Evolutionary conservation across 2,888 invertebrate genomes (phyloP), one percentile per base, ranked within the genome.

Genomic region (Amiota mariae): DNA sequence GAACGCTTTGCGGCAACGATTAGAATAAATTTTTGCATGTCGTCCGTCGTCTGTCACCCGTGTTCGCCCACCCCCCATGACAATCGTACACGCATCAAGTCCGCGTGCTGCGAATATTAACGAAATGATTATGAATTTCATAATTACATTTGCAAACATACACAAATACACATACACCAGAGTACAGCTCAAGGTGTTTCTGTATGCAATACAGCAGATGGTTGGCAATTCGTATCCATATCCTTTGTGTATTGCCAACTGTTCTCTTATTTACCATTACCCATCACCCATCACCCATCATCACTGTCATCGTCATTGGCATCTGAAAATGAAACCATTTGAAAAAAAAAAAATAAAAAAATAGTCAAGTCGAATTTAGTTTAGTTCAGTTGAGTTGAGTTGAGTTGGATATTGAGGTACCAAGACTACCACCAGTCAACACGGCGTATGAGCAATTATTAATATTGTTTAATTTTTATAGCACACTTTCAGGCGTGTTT

Each of bases 121-220:
- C 81, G 80, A 80, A 86, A 85, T 86, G 83, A 85, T 85, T 85
- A 84, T 84, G 82, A 85, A 84, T 83, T 84, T 82, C 84, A 85
- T 85, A 85, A 85, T 85, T 85, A 85, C 81, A 74, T 71, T 68
- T 66, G 15, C 66, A 61, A 24, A 67, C 57, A 51, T 15, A 68
- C 11, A 9, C 24, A 13, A 12, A 61, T 10, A 18, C 68, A 59
- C 1, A 59, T 2, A 12, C 20, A 59, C 18, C 59, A 59, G 59
- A 18, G 11, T 10, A 18, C 8, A n/a, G 56, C 2, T 12, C 46
- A 68, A 68, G 67, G 67, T 68, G 67, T 54, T 68, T 66, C 12
- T 11, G 15, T 66, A 66, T 66, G 48, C 59, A 36, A 6, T 36
- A 63, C 36, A 63, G 63, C 63, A 36, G 46, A 76, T 75, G 79